A percentile compares a stretch with the other conserved stretches of the same genome.
phyloP scores from a whole-genome alignment of 2,797 vertebrate species.

The Prionace glauca region DNA sequence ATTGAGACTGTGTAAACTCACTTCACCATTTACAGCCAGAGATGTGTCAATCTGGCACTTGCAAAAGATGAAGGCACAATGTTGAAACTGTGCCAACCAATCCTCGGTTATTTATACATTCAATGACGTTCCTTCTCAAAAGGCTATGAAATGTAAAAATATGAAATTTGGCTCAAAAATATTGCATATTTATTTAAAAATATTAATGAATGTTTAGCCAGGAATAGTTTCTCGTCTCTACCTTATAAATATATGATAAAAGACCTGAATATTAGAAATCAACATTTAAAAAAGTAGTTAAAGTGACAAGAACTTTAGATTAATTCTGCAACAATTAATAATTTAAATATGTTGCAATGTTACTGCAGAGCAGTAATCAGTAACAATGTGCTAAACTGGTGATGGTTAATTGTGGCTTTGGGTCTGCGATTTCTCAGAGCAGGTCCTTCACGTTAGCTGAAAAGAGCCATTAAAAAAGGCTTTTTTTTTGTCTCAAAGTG shows the following conservation, averaged over 20 bases:
- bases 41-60: conserved; percentile 20
- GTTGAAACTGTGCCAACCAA: background rate
- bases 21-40: background rate
- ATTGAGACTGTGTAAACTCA: conserved; percentile 2
- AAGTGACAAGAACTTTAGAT: background rate
- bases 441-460: background rate
- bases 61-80: conserved; percentile 7
- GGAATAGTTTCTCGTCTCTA: background rate
- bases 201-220: background rate
- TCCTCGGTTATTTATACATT: background rate
- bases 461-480: background rate
- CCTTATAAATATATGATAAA: background rate
- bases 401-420: background rate
- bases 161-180: background rate
- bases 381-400: background rate
- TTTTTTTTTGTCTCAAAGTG: background rate
- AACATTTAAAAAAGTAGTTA: background rate
- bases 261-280: background rate
- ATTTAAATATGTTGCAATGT: background rate
- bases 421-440: background rate
- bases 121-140: background rate
- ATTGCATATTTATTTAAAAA: background rate
- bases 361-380: background rate
- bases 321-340: background rate
- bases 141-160: background rate